Evolutionary conservation across 2,888 invertebrate genomes (phyloP), one percentile per base, ranked within the genome.

Genomic region (Xylota segnis): DNA sequence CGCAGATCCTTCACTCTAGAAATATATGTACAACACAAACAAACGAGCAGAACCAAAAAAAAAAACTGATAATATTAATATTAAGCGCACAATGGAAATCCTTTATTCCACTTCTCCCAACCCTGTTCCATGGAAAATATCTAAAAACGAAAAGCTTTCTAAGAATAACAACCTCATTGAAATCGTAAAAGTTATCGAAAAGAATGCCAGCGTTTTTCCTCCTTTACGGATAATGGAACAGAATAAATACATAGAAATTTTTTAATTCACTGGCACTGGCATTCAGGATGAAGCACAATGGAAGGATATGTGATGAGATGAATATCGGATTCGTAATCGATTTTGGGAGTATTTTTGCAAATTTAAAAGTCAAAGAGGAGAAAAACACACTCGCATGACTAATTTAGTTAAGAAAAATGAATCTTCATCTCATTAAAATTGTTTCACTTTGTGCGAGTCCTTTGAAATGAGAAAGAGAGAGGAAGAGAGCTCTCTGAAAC

Each of bases 11-110:
- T 40, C 32, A 65, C 47, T 59, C 66, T 18, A 61, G 32, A 56
- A 65, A 40, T 71, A n/a, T n/a, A n/a, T n/a, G n/a, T n/a, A 61
- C 58, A 75, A 76, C 27, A 75, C 77, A 47, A 79, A 61, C 70
- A 66, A 71, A 63, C 47, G n/a, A 16, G 18, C 66, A 54, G 12
- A 6, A 5, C 10, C 23, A 37, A 65, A 27, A 75, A 58, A 74
- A 45, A 52, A 47, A 75, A 76, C 56, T 81, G 84, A 81, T 84
- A 84, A 84, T 81, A 84, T 81, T 82, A 76, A 86, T 82, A 77
- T 86, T 82, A 66, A 77, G 43, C 50, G 43, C 45, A 82, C 76
- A 72, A 77, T 72, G 72, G 71, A 86, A 82, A 86, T 86, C 86
- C 82, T 82, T 82, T 86, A 76, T 81, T 76, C 81, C 63, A 61